A percentile compares a stretch with the other conserved stretches of the same genome.
Evolutionary conservation across 2,888 invertebrate species (phyloP).

Genomic region (Drosophila barbarae): DNA sequence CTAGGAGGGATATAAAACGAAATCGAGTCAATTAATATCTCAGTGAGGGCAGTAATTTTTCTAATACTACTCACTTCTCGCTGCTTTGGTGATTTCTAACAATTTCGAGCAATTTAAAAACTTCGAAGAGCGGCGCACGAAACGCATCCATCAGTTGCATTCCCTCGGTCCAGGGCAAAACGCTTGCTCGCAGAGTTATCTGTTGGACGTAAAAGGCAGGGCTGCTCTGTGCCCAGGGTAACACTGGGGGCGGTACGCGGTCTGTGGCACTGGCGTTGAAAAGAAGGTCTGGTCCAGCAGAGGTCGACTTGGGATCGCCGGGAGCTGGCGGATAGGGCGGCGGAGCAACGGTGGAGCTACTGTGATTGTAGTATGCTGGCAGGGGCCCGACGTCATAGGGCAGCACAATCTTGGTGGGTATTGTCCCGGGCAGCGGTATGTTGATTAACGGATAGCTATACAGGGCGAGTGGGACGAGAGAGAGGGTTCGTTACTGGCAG

Average conservation of each 20-base stretch:
- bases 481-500: conserved; percentile 15
- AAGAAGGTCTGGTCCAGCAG: conserved; percentile 44
- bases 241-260: conserved; percentile 30
- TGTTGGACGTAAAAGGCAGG: conserved; percentile 87
- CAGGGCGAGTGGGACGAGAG: conserved; percentile 2
- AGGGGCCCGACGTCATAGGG: conserved; percentile 80
- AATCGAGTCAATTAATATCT: conserved; percentile 27
- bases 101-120: conserved; percentile 91
- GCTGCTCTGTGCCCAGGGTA: conserved; percentile 83
- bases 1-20: conserved; percentile 78
- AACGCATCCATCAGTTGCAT: conserved; percentile 93
- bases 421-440: conserved; percentile 93
- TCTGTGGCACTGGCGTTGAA: conserved; percentile 43
- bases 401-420: conserved; percentile 86
- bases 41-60: neutral
- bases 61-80: conserved; percentile 69
- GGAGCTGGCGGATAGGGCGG: conserved; percentile 56
- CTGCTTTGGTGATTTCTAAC: conserved; percentile 86
- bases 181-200: conserved; percentile 87
- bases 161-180: conserved; percentile 92
- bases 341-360: conserved; percentile 26
- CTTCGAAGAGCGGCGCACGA: conserved; percentile 92
- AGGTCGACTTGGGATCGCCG: conserved; percentile 30
- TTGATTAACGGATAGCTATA: conserved; percentile 90
- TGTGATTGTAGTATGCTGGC: conserved; percentile 39